phyloP scores from a whole-genome alignment of 2,797 vertebrate species.

The Darevskia mixta region DNA sequence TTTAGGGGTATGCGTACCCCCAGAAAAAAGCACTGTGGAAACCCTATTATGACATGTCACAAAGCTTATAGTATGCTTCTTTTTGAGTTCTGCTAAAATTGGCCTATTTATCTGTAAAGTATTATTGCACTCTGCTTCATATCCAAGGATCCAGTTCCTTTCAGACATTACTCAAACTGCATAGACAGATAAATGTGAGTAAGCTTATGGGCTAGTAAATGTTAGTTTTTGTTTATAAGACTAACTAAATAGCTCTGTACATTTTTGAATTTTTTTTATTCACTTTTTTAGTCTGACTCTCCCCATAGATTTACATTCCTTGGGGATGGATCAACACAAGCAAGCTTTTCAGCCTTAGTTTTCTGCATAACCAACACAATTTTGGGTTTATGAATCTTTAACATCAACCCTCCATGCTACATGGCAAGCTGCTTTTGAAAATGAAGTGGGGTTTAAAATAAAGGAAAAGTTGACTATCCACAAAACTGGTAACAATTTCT shows the following conservation, averaged over 20 bases:
- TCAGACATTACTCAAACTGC: background rate
- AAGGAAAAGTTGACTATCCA: background rate
- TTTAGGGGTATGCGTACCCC: too few species aligned
- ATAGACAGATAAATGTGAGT: background rate
- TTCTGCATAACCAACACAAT: background rate
- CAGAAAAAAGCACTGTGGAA: too few species aligned
- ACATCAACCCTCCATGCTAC: background rate
- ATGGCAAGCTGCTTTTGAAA: background rate
- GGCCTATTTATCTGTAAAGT: background rate
- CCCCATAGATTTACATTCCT: background rate
- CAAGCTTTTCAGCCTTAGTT: background rate
- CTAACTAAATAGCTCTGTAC: background rate
- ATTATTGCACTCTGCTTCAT: background rate
- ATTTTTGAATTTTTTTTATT: background rate
- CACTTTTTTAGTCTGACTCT: background rate
- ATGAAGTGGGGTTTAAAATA: background rate
- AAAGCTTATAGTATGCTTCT: background rate
- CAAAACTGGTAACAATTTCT: too few species aligned
- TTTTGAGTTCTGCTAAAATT: background rate
- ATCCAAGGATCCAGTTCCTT: background rate
- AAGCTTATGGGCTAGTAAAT: background rate
- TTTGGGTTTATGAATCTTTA: background rate
- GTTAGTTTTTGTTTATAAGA: background rate
- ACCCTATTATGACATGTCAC: too few species aligned
- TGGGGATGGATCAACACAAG: background rate